Conservation (phyloP, 2,888 invertebrate genomes). For the Chrysolina haemoptera region DNA sequence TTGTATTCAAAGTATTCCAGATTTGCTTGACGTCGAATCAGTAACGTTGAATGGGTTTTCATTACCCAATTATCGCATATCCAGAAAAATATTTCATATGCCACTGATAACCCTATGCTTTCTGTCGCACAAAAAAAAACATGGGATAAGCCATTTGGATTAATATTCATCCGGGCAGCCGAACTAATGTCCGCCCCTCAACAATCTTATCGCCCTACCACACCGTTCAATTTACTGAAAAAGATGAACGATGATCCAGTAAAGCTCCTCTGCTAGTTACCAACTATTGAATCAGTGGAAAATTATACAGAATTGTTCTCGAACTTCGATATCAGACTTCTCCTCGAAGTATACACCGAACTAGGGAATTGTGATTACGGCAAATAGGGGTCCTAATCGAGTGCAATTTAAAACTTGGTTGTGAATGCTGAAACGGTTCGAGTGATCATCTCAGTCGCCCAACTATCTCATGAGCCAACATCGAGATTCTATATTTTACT, state of each 20-base stretch:
- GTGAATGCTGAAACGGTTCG: neutral
- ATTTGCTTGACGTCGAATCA: too few relatives aligned
- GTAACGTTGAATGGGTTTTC: too few relatives aligned
- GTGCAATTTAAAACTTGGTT: constrained; percentile 23
- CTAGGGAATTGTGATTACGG: constrained; percentile 31
- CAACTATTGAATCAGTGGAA: constrained; percentile 26
- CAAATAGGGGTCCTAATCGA: constrained; percentile 29
- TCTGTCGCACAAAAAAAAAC: too few relatives aligned
- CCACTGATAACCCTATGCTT: too few relatives aligned
- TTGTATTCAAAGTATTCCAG: too few relatives aligned
- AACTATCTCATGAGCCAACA: neutral
- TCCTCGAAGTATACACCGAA: constrained; percentile 16
- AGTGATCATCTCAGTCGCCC: neutral
- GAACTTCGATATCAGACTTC: constrained; percentile 25
- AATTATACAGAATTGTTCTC: constrained; percentile 29
- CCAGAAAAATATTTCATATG: neutral
- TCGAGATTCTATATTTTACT: neutral
- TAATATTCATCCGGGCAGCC: neutral
- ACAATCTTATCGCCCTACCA: constrained; percentile 3
- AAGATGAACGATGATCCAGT: constrained; percentile 18
- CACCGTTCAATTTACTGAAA: neutral
- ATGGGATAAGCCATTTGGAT: neutral
- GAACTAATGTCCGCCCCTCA: neutral
- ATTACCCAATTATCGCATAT: neutral
- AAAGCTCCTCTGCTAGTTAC: constrained; percentile 19